Base-by-base conservation (phyloP, 92 coral and sea anemone genomes). In the Chrysogorgia sp. region DNA sequence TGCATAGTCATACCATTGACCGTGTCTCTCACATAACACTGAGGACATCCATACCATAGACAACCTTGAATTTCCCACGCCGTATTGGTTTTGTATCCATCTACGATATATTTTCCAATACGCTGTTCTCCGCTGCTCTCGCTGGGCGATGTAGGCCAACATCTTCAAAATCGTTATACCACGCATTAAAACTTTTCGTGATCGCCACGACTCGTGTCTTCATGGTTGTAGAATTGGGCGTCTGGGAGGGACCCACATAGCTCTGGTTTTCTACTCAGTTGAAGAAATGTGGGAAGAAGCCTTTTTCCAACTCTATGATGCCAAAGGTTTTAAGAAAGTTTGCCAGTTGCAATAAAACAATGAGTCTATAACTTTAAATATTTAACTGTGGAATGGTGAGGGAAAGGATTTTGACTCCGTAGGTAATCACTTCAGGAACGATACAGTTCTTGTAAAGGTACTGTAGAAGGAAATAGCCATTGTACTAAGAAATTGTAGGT, bases 191-290 rank as follows among this genome's bases (percentile, higher is more conserved):
- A 49, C 26, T 74, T 59, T 49, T 74, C 63, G 7, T 14, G 23
- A 0, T 74, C 81, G 1, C 32, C 72, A 9, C 22, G 17, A 2
- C 15, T 33, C 81, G 74, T 61, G 15, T 69, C 82, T 10, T 82
- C 75, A 37, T n/a, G 58, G 2, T 74, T 68, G 60, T 83, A 83
- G 23, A 49, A 64, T n/a, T 3, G 1, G 34, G 34, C 24, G 14
- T n/a, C 61, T 1, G 82, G 87, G 14, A 72, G 0, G 82, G 82
- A 4, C 87, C 87, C 26, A 83, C 71, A 56, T 83, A 83, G n/a
- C n/a, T n/a, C n/a, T n/a, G n/a, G n/a, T n/a, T n/a, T n/a, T n/a
- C n/a, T n/a, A n/a, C n/a, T n/a, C n/a, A n/a, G n/a, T n/a, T n/a
- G n/a, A n/a, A n/a, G n/a, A n/a, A n/a, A n/a, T n/a, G n/a, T n/a